A percentile compares a stretch with the other conserved stretches of the same genome.
phyloP scores from a whole-genome alignment of 2,113 vertebrate species.

The Cololabis saira region DNA sequence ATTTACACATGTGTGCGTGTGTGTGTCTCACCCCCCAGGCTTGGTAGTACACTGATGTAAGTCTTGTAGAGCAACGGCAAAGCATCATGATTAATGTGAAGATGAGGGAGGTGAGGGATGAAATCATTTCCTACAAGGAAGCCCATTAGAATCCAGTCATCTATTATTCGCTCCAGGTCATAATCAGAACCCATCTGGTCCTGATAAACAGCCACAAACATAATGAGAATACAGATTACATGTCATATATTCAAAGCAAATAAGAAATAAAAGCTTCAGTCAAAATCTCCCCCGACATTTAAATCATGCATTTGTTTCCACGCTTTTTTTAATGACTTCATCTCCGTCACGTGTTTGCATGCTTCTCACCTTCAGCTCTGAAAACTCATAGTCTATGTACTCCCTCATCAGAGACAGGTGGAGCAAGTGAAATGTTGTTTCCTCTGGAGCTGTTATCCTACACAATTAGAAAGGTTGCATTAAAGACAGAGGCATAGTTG shows the following conservation, averaged over 20 bases:
- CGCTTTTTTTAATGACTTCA: too few relatives aligned
- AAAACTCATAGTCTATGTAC: conserved; percentile 98
- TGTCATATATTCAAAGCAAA: neutral
- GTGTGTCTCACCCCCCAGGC: conserved; percentile 87
- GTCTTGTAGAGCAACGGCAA: conserved; percentile 96
- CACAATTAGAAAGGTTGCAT: conserved; percentile 27
- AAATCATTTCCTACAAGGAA: conserved; percentile 99
- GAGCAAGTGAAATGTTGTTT: conserved; percentile 97
- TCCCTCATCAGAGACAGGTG: conserved; percentile 99
- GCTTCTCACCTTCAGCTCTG: conserved; percentile 88
- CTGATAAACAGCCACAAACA: conserved; percentile 69
- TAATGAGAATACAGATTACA: neutral
- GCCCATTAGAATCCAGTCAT: conserved; percentile 99
- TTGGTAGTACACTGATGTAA: conserved; percentile 91
- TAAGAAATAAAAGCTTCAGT: neutral
- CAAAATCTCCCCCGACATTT: neutral
- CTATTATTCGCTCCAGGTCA: conserved; percentile 96
- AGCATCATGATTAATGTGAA: conserved; percentile 98
- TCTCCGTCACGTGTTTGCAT: neutral
- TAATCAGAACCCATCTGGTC: conserved; percentile 89
- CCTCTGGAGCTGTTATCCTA: conserved; percentile 95
- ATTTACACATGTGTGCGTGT: neutral
- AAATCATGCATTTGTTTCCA: neutral
- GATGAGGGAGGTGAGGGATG: conserved; percentile 98
- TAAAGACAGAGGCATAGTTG: neutral